These are phyloP conservation scores for Tetramorium parvispinum DNA, from an alignment of 1,140 invertebrate genomes.

Conservation along the genomic window DNA sequence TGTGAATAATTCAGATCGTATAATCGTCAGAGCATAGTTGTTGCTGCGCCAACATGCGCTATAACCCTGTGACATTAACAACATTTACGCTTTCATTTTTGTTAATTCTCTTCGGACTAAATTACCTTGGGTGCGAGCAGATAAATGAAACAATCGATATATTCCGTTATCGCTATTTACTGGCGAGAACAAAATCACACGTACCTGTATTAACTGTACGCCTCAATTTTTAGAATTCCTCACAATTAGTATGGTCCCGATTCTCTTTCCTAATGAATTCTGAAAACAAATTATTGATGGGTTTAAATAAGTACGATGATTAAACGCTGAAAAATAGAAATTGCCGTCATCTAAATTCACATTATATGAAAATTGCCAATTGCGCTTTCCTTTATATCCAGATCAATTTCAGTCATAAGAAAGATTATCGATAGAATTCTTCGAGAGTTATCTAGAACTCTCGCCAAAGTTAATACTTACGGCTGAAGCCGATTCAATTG, in stretches of 20 bases:
- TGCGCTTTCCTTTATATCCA: constrained; percentile 25
- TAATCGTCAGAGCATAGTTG: constrained; percentile 53
- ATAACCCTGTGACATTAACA: constrained; percentile 39
- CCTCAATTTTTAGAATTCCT: neutral
- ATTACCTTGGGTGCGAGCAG: constrained; percentile 10
- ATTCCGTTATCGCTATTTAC: neutral
- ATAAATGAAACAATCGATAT: constrained; percentile 39
- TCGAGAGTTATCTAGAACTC: constrained; percentile 5
- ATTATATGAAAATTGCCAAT: constrained; percentile 21
- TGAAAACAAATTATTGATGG: neutral
- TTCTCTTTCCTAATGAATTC: neutral
- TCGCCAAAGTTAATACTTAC: constrained; percentile 49
- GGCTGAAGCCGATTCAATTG: constrained; percentile 41
- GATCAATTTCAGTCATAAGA: constrained; percentile 6
- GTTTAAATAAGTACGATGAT: neutral
- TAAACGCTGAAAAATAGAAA: neutral
- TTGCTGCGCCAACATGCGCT: neutral
- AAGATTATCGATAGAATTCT: constrained; percentile 41
- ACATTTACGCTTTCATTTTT: constrained; percentile 58
- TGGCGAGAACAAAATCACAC: neutral
- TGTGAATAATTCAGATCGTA: constrained; percentile 59
- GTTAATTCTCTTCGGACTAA: constrained; percentile 54
- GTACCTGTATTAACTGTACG: neutral
- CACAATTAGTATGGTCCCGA: neutral
- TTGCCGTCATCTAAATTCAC: neutral